A percentile compares a stretch with the other conserved stretches of the same genome.
Conservation (phyloP, 2,888 invertebrate genomes). For the Tipula unca region DNA sequence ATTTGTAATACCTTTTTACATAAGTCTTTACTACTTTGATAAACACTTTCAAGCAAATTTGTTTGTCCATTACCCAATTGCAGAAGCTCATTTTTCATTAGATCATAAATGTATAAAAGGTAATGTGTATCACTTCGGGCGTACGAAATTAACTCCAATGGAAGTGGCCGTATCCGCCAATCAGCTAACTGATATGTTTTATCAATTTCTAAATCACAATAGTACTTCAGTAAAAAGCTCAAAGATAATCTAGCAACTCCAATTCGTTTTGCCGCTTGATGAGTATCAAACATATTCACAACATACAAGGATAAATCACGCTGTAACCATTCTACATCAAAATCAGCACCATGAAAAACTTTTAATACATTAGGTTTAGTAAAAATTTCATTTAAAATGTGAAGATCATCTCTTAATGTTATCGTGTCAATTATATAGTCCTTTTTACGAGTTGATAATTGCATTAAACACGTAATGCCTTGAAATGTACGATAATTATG, state of each 20-base stretch:
- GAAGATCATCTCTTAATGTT: conserved; percentile 69
- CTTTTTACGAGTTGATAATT: conserved; percentile 69
- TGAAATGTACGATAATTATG: conserved; percentile 87
- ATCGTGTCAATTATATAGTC: conserved; percentile 91
- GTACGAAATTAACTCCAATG: conserved; percentile 69
- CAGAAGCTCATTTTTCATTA: conserved; percentile 65
- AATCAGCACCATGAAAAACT: conserved; percentile 88
- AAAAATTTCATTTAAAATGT: conserved; percentile 78
- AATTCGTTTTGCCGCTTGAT: conserved; percentile 73
- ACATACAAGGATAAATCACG: conserved; percentile 90
- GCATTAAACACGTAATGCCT: conserved; percentile 92
- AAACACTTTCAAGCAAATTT: conserved; percentile 60
- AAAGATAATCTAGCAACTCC: conserved; percentile 62
- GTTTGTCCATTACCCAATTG: conserved; percentile 52
- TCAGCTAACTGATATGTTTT: conserved; percentile 92
- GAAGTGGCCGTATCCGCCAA: conserved; percentile 88
- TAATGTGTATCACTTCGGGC: conserved; percentile 94
- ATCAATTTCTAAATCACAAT: conserved; percentile 70
- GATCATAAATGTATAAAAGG: conserved; percentile 79
- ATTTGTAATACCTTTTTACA: conserved; percentile 51
- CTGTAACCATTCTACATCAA: conserved; percentile 89
- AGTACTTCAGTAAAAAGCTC: conserved; percentile 66
- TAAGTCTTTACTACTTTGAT: conserved; percentile 62
- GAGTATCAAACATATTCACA: conserved; percentile 96
- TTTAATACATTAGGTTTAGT: conserved; percentile 85